Conservation (phyloP, 1,140 invertebrate species). For the Eumeta japonica region DNA sequence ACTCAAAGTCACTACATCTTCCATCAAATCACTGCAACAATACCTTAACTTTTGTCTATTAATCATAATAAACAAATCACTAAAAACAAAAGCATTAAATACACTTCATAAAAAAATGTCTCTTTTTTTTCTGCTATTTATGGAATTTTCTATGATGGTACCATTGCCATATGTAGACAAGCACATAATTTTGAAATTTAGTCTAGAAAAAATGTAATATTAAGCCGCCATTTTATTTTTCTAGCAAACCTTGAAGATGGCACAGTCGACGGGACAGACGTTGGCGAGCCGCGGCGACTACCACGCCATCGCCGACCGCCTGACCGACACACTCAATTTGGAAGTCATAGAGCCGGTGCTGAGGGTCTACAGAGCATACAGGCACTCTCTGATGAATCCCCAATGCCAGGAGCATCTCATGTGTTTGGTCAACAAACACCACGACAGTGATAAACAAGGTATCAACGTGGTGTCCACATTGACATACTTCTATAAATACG, state of each 20-base stretch:
- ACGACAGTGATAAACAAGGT: constrained; percentile 51
- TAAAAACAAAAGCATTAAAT: too few species aligned
- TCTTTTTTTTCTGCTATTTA: too few species aligned
- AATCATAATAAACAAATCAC: too few species aligned
- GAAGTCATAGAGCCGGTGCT: constrained; percentile 76
- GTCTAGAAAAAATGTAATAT: not conserved
- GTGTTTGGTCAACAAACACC: constrained; percentile 70
- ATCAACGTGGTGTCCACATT: too few species aligned
- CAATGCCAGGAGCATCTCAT: constrained; percentile 75
- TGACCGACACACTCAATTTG: constrained; percentile 76
- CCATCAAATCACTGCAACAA: too few species aligned
- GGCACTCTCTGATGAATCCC: constrained; percentile 66
- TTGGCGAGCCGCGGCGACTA: constrained; percentile 53
- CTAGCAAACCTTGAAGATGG: constrained; percentile 67
- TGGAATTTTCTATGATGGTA: too few species aligned
- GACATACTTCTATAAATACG: not conserved
- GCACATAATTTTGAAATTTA: not conserved
- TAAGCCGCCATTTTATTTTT: not conserved
- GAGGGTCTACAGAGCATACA: constrained; percentile 73
- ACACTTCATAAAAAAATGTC: too few species aligned
- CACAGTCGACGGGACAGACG: constrained; percentile 65
- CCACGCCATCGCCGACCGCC: constrained; percentile 69
- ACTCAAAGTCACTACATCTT: not conserved
- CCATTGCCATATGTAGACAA: too few species aligned
- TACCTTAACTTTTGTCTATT: too few species aligned